Base-by-base conservation (phyloP, 2,888 invertebrate species). In the Amiota mariae region DNA sequence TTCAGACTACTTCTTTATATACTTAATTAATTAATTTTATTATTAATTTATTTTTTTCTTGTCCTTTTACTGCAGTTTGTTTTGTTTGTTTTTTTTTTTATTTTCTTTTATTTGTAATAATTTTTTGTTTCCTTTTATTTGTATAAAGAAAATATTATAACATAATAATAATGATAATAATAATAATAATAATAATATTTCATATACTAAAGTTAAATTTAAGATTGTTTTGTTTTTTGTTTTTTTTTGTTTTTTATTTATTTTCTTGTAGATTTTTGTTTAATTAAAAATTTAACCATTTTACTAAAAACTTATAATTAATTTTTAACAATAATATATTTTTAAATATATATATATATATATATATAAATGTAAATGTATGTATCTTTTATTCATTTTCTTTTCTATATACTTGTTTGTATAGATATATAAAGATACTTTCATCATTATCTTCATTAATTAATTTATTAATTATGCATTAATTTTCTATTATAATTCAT, bases 251-350 rank as follows among this genome's bases (percentile, higher is more conserved):
- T 75, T 73, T 56, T 75, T 67, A 67, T 75, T 13, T 75, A 54
- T 70, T n/a, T 74, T 76, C 78, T 71, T 54, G 18, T 72, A 36
- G 51, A 70, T 47, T 70, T 36, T 36, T 71, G 48, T 76, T 79
- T 78, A 77, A 77, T 81, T 81, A 84, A 82, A 82, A 84, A 82
- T 75, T 82, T 82, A 84, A 81, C 82, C 81, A 83, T 77, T 82
- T 82, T 82, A 85, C 84, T 85, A 85, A 85, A 85, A 85, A 85
- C 85, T 85, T 85, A 85, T 83, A 81, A 67, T 72, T 77, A 84
- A 82, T 81, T 83, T 36, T 82, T 84, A 84, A 84, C 84, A 84
- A 81, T 82, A 82, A 82, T 79, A 73, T 73, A 76, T 80, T 46
- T 81, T 75, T 79, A 78, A 63, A 64, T 77, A 70, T 76, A 72